Evolutionary conservation across 2,113 vertebrate species (phyloP), one percentile per base, ranked within the genome.

Genomic region (Suricata suricatta): DNA sequence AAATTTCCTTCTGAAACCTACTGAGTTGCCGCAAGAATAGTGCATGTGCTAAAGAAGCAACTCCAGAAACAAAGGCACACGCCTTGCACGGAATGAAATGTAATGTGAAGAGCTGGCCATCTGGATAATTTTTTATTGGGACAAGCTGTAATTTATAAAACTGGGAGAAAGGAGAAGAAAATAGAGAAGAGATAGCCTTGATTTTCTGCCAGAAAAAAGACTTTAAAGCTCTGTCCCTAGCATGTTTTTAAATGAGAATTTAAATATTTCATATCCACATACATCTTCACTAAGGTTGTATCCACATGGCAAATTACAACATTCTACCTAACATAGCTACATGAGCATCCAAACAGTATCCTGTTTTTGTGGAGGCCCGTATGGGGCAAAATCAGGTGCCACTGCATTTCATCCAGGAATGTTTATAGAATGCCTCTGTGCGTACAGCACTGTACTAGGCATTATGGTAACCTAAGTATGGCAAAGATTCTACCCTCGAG

Each of bases 121-220:
- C 97, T 98, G 98, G 97, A 92, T 66, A 79, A 63, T 93, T 95
- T 97, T 96, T 95, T 84, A 97, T 84, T 94, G 91, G 95, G 57
- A 98, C 81, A 88, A 96, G 72, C 72, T 96, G 68, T 96, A 95
- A 97, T 95, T 97, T 97, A 96, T 97, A 97, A 93, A 97, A 92
- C 33, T 2, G 4, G 15, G 57, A 90, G 54, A 92, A 94, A 88
- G 60, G 41, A 97, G 68, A 85, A 96, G 44, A 95, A 96, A 88
- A 71, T 76, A 86, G 38, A 69, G 64, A 82, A 77, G 41, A 90
- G 38, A 92, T 1, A 94, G 71, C 10, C 63, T 92, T 94, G 96
- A 82, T 4, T 94, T 97, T 76, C 60, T 92, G 31, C 85, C 90
- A 94, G 71, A 69, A 90, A 92, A 50, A 90, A 35, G n/a, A 96